A percentile compares a stretch with the other conserved stretches of the same genome.
Evolutionary conservation across 2,888 invertebrate species (phyloP).

Genomic region (Cheilosia vernalis): DNA sequence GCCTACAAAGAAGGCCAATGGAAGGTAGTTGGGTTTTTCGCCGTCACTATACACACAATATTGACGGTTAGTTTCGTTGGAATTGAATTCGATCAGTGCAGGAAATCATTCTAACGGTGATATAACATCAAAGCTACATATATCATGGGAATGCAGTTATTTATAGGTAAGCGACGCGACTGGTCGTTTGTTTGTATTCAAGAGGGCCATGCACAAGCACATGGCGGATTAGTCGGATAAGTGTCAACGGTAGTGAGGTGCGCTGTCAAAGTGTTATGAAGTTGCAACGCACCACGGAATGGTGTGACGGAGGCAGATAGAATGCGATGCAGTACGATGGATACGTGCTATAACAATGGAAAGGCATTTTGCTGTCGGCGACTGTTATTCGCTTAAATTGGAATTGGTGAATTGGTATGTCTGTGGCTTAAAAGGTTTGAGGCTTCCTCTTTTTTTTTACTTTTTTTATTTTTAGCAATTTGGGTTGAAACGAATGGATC

Average conservation of each 20-base stretch:
- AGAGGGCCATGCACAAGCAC: slow-evolving; percentile 27
- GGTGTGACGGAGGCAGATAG: not conserved
- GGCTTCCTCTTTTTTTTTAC: not conserved
- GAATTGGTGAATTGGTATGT: not conserved
- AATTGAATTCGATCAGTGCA: slow-evolving; percentile 74
- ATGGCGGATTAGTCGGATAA: slow-evolving; percentile 28
- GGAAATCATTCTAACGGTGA: slow-evolving; percentile 75
- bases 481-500: no score
- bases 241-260: slow-evolving; percentile 51
- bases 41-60: not conserved
- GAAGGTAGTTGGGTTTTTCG: slow-evolving; percentile 38
- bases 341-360: slow-evolving; percentile 31
- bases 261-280: slow-evolving; percentile 51
- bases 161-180: not conserved
- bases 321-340: slow-evolving; percentile 28
- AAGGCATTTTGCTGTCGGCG: not conserved
- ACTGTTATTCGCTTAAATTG: not conserved
- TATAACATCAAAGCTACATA: slow-evolving; percentile 39
- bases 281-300: slow-evolving; percentile 32
- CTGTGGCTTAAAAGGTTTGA: not conserved
- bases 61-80: slow-evolving; percentile 60
- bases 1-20: slow-evolving; percentile 49
- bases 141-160: slow-evolving; percentile 52
- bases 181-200: slow-evolving; percentile 27
- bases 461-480: no score